Evolutionary conservation across 2,113 vertebrate genomes (phyloP).

Genomic region (Calidris pygmaea): DNA sequence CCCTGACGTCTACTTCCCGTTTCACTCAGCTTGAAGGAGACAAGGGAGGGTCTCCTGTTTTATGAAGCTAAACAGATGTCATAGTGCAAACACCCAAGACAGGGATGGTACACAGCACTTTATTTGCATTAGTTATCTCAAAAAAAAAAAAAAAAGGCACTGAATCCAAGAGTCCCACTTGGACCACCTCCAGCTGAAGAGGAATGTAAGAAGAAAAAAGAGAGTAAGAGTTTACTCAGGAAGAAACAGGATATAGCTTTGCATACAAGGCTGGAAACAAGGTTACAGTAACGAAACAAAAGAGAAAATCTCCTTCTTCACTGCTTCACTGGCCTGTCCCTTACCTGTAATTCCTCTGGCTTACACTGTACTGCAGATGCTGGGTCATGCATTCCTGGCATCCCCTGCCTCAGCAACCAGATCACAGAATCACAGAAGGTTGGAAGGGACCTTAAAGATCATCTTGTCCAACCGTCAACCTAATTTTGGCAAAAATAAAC

Average conservation of each 20-base stretch:
- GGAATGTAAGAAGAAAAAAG: neutral
- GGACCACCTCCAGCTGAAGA: neutral
- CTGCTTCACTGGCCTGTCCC: neutral
- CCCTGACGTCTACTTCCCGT: neutral
- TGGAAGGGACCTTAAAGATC: too few relatives aligned
- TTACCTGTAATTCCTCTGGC: neutral
- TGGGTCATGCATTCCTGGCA: accelerated
- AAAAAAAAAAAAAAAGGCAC: neutral
- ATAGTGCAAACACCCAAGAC: neutral
- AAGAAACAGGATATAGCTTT: neutral
- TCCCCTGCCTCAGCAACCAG: neutral
- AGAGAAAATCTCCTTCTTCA: neutral
- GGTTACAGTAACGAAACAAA: neutral
- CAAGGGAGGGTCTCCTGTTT: neutral
- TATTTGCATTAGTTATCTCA: neutral
- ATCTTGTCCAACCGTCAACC: too few relatives aligned
- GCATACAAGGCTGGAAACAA: neutral
- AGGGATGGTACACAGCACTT: neutral
- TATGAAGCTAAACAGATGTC: constrained; percentile 12
- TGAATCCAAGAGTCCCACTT: neutral
- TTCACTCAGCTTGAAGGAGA: neutral
- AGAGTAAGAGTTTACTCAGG: neutral
- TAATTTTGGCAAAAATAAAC: too few relatives aligned
- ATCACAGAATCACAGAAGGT: too few relatives aligned
- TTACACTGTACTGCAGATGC: neutral